Conservation (phyloP, 2,797 vertebrate species). For the Phalanger gymnotis region DNA sequence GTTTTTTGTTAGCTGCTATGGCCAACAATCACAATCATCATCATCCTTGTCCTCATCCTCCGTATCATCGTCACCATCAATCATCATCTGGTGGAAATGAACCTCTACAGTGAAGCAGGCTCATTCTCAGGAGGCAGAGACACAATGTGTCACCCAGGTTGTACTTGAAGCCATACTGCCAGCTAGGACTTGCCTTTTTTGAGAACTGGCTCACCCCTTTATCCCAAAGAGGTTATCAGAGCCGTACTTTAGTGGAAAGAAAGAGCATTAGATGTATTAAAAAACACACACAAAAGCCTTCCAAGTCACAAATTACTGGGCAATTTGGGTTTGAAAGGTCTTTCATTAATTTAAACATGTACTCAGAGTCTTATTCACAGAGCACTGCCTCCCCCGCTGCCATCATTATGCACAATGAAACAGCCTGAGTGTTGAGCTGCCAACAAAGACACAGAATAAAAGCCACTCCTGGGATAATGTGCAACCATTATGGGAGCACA, state of each 20-base stretch:
- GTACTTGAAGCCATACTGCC: background rate
- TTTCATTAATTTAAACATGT: conserved; percentile 9
- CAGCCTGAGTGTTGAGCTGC: background rate
- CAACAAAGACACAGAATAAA: conserved; percentile 8
- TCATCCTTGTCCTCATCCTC: background rate
- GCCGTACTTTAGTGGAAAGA: background rate
- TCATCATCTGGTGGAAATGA: background rate
- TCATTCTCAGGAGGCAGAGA: background rate
- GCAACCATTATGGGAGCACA: background rate
- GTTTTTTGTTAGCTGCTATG: background rate
- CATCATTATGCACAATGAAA: background rate
- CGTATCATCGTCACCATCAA: background rate
- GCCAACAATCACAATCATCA: background rate
- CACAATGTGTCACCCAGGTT: background rate
- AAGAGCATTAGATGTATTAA: background rate
- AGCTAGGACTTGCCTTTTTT: background rate
- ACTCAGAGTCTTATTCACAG: conserved; percentile 4
- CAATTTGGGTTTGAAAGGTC: conserved; percentile 4
- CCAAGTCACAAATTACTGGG: background rate
- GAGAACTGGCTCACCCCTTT: background rate
- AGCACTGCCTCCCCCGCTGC: background rate
- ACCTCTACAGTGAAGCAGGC: background rate
- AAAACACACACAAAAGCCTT: conserved; percentile 7
- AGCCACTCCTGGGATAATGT: background rate
- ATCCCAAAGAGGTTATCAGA: background rate